Evolutionary conservation across 2,113 vertebrate species (phyloP), one percentile per base, ranked within the genome.

Genomic region (Pycnonotus jocosus): DNA sequence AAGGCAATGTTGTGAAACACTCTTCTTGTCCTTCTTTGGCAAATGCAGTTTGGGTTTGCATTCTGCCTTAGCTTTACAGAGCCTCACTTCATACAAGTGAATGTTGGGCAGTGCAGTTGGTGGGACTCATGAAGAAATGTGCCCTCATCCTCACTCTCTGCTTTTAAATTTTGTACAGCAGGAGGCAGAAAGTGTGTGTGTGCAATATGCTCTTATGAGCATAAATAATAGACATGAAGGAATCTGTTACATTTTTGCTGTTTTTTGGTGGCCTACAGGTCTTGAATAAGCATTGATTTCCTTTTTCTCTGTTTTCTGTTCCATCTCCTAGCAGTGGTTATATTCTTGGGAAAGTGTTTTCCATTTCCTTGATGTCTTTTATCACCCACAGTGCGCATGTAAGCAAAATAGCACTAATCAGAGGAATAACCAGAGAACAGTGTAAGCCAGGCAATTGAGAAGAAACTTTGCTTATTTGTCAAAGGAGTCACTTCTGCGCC

Each of bases 11-110:
- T 23, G 33, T 71, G 50, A 53, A 65, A 57, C 30, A 10, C 19
- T 60, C 28, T 42, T 19, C 73, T 84, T 23, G 7, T 24, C 5
- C 48, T 74, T 3, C 69, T 66, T 79, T 37, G 61, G 25, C 20
- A 85, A 82, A 84, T 14, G 14, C 12, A 24, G 3, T 79, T 79
- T 45, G 30, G 30, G 45, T 82, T 79, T 90, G 45, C 72, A 23
- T 51, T 65, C 33, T 87, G 64, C 38, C 20, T 71, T 27, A 27
- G 54, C 21, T 78, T 73, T 83, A 53, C 58, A 45, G 48, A 93
- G 17, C 40, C 50, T 76, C 28, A 3, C 6, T 11, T 50, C 0
- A 0, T n/a, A 21, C 0, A 1, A 66, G 37, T 18, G 50, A 72
- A 51, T 10, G 33, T 40, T 86, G 42, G 50, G 25, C 37, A 15